Evolutionary conservation across 92 coral and sea anemone species (phyloP).

Genomic region (Parazoanthus darwini): DNA sequence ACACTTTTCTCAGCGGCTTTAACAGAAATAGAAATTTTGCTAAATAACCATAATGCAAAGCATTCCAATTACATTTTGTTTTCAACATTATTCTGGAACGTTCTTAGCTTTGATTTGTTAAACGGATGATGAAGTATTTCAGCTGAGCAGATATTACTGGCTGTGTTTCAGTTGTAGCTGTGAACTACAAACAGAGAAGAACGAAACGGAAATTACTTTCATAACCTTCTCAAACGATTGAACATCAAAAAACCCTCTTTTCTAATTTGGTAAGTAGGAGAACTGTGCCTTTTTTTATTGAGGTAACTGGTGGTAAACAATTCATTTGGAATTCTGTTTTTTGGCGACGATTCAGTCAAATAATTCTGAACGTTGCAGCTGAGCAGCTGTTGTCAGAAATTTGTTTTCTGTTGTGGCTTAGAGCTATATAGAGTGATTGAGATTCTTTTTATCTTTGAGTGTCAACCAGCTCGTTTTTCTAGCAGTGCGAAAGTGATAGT

Average conservation of each 20-base stretch:
- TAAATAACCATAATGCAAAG: too few relatives aligned
- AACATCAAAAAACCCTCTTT: neutral
- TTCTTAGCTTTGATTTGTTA: neutral
- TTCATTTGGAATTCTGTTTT: neutral
- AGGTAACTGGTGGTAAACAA: neutral
- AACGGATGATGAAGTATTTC: neutral
- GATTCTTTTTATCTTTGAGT: too few relatives aligned
- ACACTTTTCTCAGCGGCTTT: neutral
- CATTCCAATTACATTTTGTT: neutral
- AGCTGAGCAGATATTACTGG: neutral
- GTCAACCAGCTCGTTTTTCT: too few relatives aligned
- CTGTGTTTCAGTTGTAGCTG: neutral
- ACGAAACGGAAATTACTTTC: neutral
- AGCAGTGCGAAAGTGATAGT: too few relatives aligned
- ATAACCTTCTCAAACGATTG: neutral
- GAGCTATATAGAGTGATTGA: too few relatives aligned
- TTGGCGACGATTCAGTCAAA: too few relatives aligned
- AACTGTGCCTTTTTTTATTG: neutral
- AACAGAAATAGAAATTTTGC: neutral
- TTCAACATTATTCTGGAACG: neutral
- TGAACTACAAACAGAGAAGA: neutral
- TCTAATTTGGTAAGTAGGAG: neutral
- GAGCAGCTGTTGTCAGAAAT: neutral
- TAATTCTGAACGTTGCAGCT: neutral
- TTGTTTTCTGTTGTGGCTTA: too few relatives aligned